Conservation (phyloP, 1,140 invertebrate genomes). For the Dinothrombium tinctorium region DNA sequence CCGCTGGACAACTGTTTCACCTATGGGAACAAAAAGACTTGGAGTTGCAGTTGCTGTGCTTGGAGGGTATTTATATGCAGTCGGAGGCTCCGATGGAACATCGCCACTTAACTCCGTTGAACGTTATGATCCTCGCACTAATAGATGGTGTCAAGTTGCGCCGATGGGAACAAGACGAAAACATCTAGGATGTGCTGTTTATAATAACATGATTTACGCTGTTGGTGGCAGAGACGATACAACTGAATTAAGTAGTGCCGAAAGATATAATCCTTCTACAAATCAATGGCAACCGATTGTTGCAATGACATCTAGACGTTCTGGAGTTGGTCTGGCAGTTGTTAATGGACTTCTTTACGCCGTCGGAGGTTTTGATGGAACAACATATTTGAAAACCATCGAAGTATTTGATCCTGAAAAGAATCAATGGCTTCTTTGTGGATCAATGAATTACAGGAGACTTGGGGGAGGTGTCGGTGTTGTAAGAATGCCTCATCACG, state of each 20-base stretch:
- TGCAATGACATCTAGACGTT: slow-evolving; percentile 87
- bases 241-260: slow-evolving; percentile 84
- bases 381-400: slow-evolving; percentile 90
- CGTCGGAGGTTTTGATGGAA: slow-evolving; percentile 94
- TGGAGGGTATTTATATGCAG: slow-evolving; percentile 83
- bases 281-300: slow-evolving; percentile 95
- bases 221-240: slow-evolving; percentile 86
- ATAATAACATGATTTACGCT: slow-evolving; percentile 94
- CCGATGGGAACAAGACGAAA: slow-evolving; percentile 92
- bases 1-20: slow-evolving; percentile 86
- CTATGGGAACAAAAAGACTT: slow-evolving; percentile 82
- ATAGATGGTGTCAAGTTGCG: slow-evolving; percentile 84
- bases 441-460: slow-evolving; percentile 91
- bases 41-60: slow-evolving; percentile 94
- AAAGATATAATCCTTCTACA: slow-evolving; percentile 79
- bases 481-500: slow-evolving; percentile 23
- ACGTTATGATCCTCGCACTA: slow-evolving; percentile 79
- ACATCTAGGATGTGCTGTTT: slow-evolving; percentile 92
- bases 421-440: slow-evolving; percentile 88
- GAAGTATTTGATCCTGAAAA: slow-evolving; percentile 91
- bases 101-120: slow-evolving; percentile 78
- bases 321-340: slow-evolving; percentile 86
- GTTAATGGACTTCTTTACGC: slow-evolving; percentile 90
- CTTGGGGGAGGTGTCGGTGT: slow-evolving; percentile 92
- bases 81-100: slow-evolving; percentile 88